A percentile compares a stretch with the other conserved stretches of the same genome.
These are phyloP conservation scores for Ctenodactylus gundi DNA, from an alignment of 2,113 vertebrate genomes.

Conservation along the genomic window DNA sequence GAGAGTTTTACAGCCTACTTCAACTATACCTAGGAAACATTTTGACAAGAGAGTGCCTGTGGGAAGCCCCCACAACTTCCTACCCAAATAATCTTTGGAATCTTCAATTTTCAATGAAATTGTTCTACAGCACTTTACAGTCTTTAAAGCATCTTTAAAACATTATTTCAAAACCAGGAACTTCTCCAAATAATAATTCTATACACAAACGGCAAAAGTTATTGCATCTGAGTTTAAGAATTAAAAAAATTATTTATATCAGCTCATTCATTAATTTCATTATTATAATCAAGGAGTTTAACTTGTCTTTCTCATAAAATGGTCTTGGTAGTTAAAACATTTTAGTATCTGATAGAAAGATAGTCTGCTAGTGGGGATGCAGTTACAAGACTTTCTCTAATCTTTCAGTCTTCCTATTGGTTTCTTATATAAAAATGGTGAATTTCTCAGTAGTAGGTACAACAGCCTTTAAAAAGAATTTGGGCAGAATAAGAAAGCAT, in stretches of 20 bases:
- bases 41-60: neutral
- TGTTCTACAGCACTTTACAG: neutral
- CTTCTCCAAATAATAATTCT: neutral
- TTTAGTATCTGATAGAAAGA: neutral
- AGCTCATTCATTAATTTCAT: conserved; percentile 7
- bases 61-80: neutral
- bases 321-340: conserved; percentile 15
- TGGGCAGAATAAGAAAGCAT: conserved; percentile 58
- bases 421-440: conserved; percentile 42
- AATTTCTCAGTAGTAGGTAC: conserved; percentile 44
- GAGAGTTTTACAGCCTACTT: too few species aligned
- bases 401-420: conserved; percentile 51
- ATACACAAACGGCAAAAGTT: conserved; percentile 43
- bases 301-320: neutral
- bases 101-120: neutral
- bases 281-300: too few species aligned
- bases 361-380: neutral
- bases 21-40: too few species aligned
- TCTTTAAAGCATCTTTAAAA: conserved; percentile 21
- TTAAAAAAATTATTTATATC: neutral
- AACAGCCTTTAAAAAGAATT: conserved; percentile 57
- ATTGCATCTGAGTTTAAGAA: conserved; percentile 41
- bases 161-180: conserved; percentile 46
- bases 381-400: conserved; percentile 34
- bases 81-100: neutral